Evolutionary conservation across 2,888 invertebrate genomes (phyloP).

Genomic region (Apodemia duryi): DNA sequence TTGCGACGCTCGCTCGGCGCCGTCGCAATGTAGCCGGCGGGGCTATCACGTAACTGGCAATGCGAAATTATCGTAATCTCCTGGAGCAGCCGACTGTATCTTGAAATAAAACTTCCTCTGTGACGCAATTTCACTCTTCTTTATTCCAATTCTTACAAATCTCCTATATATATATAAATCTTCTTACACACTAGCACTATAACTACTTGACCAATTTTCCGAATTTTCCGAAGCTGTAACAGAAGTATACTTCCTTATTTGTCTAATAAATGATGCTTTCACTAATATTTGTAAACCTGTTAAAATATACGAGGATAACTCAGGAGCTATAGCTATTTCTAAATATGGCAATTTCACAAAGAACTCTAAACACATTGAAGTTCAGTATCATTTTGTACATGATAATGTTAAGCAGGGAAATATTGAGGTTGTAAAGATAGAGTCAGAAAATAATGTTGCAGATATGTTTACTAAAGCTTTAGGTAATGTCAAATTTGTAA

Average conservation of each 20-base stretch:
- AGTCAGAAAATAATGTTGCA: slow-evolving; percentile 35
- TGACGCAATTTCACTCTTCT: too few relatives aligned
- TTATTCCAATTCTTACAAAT: too few relatives aligned
- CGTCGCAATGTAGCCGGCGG: too few relatives aligned
- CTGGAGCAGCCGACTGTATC: too few relatives aligned
- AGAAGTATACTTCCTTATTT: slow-evolving; percentile 18
- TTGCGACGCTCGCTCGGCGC: too few relatives aligned
- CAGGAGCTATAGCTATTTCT: slow-evolving; percentile 28
- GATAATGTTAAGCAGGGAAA: too few relatives aligned
- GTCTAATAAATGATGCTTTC: slow-evolving; percentile 21
- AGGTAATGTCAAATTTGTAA: slow-evolving; percentile 21
- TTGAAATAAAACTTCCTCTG: too few relatives aligned
- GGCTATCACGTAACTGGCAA: too few relatives aligned
- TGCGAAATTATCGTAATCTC: too few relatives aligned
- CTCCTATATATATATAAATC: too few relatives aligned
- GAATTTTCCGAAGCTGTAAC: slow-evolving; percentile 12
- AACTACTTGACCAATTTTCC: too few relatives aligned
- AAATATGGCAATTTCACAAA: slow-evolving; percentile 29
- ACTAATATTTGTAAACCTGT: slow-evolving; percentile 23
- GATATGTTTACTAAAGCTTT: slow-evolving; percentile 32
- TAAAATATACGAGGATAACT: slow-evolving; percentile 32
- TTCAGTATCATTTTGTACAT: slow-evolving; percentile 22
- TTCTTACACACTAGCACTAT: too few relatives aligned
- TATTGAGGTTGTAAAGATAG: slow-evolving; percentile 30
- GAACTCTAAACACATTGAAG: slow-evolving; percentile 29